Conservation (phyloP, 2,888 invertebrate genomes). For the Pollenia angustigena region DNA sequence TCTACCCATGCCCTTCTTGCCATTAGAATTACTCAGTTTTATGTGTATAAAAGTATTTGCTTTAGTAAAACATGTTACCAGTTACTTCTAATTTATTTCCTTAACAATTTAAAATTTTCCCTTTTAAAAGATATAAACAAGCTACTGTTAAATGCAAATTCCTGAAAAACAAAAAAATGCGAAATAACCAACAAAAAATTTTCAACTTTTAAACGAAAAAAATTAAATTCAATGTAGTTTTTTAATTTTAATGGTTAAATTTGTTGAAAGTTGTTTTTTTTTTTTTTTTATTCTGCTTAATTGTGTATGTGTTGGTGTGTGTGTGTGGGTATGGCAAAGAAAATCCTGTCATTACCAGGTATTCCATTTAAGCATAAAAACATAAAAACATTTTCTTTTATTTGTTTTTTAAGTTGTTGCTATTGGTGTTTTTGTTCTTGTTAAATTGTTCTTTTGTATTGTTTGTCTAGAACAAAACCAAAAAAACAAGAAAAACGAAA, state of each 20-base stretch:
- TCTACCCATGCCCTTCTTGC: too few relatives aligned
- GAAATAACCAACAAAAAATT: too few relatives aligned
- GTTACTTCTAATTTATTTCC: too few relatives aligned
- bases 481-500: too few relatives aligned
- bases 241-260: not conserved
- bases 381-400: slow-evolving; percentile 41
- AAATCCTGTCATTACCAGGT: slow-evolving; percentile 62
- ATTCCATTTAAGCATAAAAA: slow-evolving; percentile 31
- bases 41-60: too few relatives aligned
- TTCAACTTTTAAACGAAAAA: not conserved
- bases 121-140: too few relatives aligned
- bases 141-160: too few relatives aligned
- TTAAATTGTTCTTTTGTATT: slow-evolving; percentile 32
- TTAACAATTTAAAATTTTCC: too few relatives aligned
- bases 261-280: slow-evolving; percentile 11
- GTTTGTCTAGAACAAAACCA: slow-evolving; percentile 38
- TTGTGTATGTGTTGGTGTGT: slow-evolving; percentile 43
- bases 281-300: slow-evolving; percentile 20
- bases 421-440: not conserved
- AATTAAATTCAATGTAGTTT: not conserved
- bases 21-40: too few relatives aligned
- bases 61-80: too few relatives aligned
- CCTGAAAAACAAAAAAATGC: too few relatives aligned
- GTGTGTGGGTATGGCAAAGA: slow-evolving; percentile 26
- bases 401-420: slow-evolving; percentile 9